Base-by-base conservation (phyloP, 2,888 invertebrate species). In the Panzeria rudis region DNA sequence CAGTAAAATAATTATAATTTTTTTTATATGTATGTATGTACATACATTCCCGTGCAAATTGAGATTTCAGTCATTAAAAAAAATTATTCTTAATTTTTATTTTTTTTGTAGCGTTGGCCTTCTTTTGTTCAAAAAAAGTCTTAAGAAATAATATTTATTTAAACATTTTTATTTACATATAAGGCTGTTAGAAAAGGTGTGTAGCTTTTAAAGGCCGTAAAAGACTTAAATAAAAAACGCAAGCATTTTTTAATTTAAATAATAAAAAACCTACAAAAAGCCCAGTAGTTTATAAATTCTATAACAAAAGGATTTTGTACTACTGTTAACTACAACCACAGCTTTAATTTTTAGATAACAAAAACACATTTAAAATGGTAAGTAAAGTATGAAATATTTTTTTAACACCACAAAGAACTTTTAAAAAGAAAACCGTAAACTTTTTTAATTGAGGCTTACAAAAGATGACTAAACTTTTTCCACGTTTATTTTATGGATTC, bases 331-430 rank as follows among this genome's bases (percentile, higher is more conserved):
- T 62, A 79, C 35, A 68, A 71, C 32, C 76, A 78, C 85, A 85
- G 85, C 85, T 85, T 85, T 85, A 85, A 84, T 23, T 62, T 54
- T 47, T 72, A 66, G 61, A 44, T 56, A 80, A 54, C 44, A 72
- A 75, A 83, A 77, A 85, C 78, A 85, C 73, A 85, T 77, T 85
- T 52, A 82, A 85, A 82, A 85, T 85, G 85, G 85, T 85, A 78
- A 85, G 85, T 76, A 23, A 35, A 17, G 2, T 41, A 23, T 13
- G 13, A n/a, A 7, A 47, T 61, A n/a, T 20, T 23, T 4, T 62
- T 62, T 47, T 17, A 59, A 4, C n/a, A 20, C 23, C 29, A 23
- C 29, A 23, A 41, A 13, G 38, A 61, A 38, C 61, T 61, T 61
- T 2, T 29, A 64, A 47, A 47, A 47, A 44, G 17, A 17, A 68